Base-by-base conservation (phyloP, 37 sponge, comb jelly and placozoan species). In the Beroe forskalii region DNA sequence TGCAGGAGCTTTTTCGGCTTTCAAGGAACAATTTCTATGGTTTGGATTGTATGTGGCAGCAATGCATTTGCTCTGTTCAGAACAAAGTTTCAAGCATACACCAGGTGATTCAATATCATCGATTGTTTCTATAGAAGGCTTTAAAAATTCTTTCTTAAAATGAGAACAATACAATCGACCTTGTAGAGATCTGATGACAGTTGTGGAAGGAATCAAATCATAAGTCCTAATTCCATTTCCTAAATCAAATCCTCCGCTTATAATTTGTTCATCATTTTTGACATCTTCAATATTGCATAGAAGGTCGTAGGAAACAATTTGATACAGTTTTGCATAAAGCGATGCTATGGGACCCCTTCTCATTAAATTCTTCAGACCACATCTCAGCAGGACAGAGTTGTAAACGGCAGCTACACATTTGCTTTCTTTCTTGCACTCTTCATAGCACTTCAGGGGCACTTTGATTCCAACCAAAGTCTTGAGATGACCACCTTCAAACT, bases 311-410 rank as follows among this genome's bases (percentile, higher is more conserved):
- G 86, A 80, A 6, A 44, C 28, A 25, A 42, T 38, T 43, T 41
- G 28, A 1, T 35, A 44, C 55, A 44, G 8, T 27, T 80, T 80
- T 41, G 86, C 37, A 25, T 38, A 80, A 9, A 35, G 30, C 9
- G 86, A 38, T 38, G 86, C 86, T 32, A 43, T 80, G 4, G 86
- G 86, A 35, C 86, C 86, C 9, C 30, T 41, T 23, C 55, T 80
- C 17, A 3, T 24, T 24, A 27, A 9, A 25, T 43, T 43, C 44
- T 38, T 12, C 55, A 80, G 28, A 17, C 27, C 0, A 80, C 86
- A 80, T 12, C 55, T 48, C 55, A 48, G 12, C 55, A 48, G 55
- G 6, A 48, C 55, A 6, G 55, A 48, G 12, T 48, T 48, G 12
- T 48, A 48, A 12, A 48, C 55, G 55, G 55, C 55, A 48, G 55